Base-by-base conservation (phyloP, 1,140 invertebrate species). In the Galendromus occidentalis region DNA sequence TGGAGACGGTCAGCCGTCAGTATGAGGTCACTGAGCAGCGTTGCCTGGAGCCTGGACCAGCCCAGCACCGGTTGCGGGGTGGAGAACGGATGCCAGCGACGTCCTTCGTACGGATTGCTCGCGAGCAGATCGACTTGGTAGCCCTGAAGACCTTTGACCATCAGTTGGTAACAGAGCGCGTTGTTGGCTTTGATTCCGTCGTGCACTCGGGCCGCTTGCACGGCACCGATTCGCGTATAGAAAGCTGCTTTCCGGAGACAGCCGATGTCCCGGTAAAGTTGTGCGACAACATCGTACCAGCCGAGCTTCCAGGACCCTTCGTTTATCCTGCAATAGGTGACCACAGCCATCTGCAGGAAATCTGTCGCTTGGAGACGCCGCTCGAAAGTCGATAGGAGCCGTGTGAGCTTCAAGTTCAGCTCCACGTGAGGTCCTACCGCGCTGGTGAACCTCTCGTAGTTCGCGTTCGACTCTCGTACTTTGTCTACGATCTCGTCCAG, bases 321-420 rank as follows among this genome's bases (percentile, higher is more conserved):
- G 65, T 82, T 87, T 67, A 91, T n/a, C n/a, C n/a, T n/a, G n/a
- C n/a, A 76, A 76, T 89, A 91, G 65, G 94, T 91, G 72, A 90
- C 87, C n/a, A 94, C 83, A 20, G 94, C 88, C 76, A 93, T 95
- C 74, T 94, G 91, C n/a, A 96, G 80, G 75, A 95, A 94, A 71
- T 88, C 88, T 2, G 91, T 85, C 25, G 91, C 91, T 74, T 75
- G 73, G 2, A 81, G 69, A 67, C 74, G 75, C 69, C 78, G 12
- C 9, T 59, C 51, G 9, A 59, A 59, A 17, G 33, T 29, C 6
- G 51, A n/a, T 17, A 59, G 51, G 12, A 59, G 51, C 12, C 51
- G 51, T 2, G 51, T 59, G 4, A 59, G 22, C 51, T 59, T 59
- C 22, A 59, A 22, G 22, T 59, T 59, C 14, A 59, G 25, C 22